These are phyloP conservation scores for Parapristionchus giblindavisi DNA, from an alignment of 2,888 invertebrate species.

Conservation along the genomic window DNA sequence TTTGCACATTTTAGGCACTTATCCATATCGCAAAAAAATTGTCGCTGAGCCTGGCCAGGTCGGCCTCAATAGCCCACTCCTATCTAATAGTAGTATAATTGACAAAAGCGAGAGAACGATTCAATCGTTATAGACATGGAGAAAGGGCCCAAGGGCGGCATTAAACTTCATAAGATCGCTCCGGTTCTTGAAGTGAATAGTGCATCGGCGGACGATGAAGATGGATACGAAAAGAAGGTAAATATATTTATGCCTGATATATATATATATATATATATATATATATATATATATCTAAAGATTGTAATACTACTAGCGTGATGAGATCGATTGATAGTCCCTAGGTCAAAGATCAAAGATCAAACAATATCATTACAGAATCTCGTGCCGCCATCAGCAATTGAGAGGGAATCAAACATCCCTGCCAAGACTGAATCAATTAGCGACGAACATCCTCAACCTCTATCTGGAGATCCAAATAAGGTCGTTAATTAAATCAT, in stretches of 20 bases:
- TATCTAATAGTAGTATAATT: too few relatives aligned
- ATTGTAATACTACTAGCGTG: too few relatives aligned
- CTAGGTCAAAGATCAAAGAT: too few relatives aligned
- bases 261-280: too few relatives aligned
- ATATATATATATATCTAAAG: too few relatives aligned
- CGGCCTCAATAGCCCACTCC: too few relatives aligned
- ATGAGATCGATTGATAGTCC: too few relatives aligned
- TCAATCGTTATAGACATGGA: too few relatives aligned
- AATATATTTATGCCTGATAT: not conserved
- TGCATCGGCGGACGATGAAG: conserved; percentile 18
- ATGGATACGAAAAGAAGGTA: conserved; percentile 35
- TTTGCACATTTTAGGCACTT: too few relatives aligned
- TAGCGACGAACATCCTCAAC: conserved; percentile 25
- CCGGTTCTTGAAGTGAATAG: not conserved
- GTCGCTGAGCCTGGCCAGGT: too few relatives aligned
- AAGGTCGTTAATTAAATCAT: not conserved
- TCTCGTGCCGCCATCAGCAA: conserved; percentile 33
- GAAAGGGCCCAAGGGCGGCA: conserved; percentile 2
- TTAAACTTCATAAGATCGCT: conserved; percentile 29
- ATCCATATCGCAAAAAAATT: too few relatives aligned
- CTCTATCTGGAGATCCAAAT: conserved; percentile 8
- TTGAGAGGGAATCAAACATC: conserved; percentile 5
- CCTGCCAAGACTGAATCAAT: not conserved
- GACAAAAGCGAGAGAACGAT: too few relatives aligned
- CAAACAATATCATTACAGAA: conserved; percentile 9